Evolutionary conservation across 2,113 vertebrate genomes (phyloP), one percentile per base, ranked within the genome.

Genomic region (Crotalus viridis): DNA sequence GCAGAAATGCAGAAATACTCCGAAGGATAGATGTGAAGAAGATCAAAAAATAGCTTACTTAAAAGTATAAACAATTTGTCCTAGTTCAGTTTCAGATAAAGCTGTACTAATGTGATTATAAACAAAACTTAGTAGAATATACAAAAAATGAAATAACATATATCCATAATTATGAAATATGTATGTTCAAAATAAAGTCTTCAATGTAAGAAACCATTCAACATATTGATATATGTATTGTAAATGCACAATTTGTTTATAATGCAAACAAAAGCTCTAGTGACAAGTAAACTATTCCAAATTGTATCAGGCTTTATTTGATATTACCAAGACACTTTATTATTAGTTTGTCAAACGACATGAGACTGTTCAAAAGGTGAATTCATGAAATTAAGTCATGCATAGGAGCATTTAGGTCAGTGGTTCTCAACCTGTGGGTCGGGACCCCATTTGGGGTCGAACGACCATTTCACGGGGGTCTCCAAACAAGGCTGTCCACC

Each of bases 21-120:
- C 48, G 61, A 61, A 57, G 1, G 10, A 94, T 22, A 94, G 2
- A 15, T 90, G 52, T 93, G 43, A n/a, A 86, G 51, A 94, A 57
- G 24, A 89, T 55, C 24, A 13, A 57, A 26, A 21, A 46, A 13
- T 3, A 3, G 12, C 28, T 24, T 33, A 19, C 92, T 93, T 91
- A 0, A 2, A 91, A 13, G 4, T 54, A n/a, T 90, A 54, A 74
- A 1, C 56, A 87, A 88, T 2, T 74, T 85, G 24, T 86, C n/a
- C 21, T 51, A 57, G 28, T 87, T 39, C 88, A 89, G 93, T 56
- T 90, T 64, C 46, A 89, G 1, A 0, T 12, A 12, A 92, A 90
- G 22, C 61, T 46, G 56, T 74, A 81, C 21, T n/a, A 24, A 17
- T 4, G 33, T 85, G 54, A 61, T 5, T 87, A 10, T 87, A 90